These are phyloP conservation scores for Holcopasites calliopsidis DNA, from an alignment of 1,140 invertebrate species.

Conservation along the genomic window DNA sequence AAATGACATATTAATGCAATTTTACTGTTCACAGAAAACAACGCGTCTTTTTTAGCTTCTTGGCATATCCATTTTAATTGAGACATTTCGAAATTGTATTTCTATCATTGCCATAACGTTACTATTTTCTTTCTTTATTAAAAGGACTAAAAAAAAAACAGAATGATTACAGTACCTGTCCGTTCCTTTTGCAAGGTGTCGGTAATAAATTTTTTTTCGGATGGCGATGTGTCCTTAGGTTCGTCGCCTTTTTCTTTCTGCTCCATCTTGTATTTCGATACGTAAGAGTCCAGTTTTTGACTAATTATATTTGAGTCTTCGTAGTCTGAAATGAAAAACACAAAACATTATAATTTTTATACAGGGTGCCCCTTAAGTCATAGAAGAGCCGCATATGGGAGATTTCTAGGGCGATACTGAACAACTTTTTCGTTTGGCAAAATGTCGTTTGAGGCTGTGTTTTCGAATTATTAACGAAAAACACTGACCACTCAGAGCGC, in stretches of 20 bases:
- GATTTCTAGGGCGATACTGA: too few relatives aligned
- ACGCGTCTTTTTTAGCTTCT: too few relatives aligned
- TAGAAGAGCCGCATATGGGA: too few relatives aligned
- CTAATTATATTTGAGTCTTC: conserved; percentile 76
- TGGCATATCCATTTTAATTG: not conserved
- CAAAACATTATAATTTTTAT: not conserved
- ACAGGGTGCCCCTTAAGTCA: too few relatives aligned
- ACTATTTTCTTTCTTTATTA: not conserved
- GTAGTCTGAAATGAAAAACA: conserved; percentile 53
- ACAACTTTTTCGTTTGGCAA: too few relatives aligned
- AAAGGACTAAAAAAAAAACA: not conserved
- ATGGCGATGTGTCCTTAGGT: conserved; percentile 72
- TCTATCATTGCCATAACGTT: not conserved
- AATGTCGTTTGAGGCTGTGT: too few relatives aligned
- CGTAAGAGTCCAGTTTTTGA: conserved; percentile 72
- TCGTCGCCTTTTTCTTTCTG: conserved; percentile 74
- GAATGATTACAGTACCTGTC: conserved; percentile 68
- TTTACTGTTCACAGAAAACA: too few relatives aligned
- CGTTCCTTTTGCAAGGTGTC: conserved; percentile 74
- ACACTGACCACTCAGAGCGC: too few relatives aligned
- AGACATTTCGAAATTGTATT: not conserved
- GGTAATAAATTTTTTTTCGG: conserved; percentile 74
- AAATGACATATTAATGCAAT: too few relatives aligned
- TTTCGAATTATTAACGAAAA: too few relatives aligned
- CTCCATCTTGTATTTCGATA: conserved; percentile 71